Conservation (phyloP, 1,140 invertebrate genomes). For the Popillia japonica region DNA sequence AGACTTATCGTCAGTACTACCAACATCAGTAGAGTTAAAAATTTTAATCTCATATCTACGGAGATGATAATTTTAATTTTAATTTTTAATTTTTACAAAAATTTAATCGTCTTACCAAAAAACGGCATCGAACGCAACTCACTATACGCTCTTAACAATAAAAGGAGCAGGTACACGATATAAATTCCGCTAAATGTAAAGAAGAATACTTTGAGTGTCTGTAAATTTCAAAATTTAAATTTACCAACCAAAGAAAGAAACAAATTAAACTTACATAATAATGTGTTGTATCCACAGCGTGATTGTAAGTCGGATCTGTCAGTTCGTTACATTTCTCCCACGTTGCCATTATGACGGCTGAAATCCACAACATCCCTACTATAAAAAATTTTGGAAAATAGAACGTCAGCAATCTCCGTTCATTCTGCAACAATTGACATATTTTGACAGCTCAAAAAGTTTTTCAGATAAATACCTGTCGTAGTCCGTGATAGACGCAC, state of each 20-base stretch:
- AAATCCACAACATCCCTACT: slow-evolving; percentile 87
- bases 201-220: slow-evolving; percentile 89
- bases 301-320: slow-evolving; percentile 92
- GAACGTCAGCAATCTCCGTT: slow-evolving; percentile 84
- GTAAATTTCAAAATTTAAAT: slow-evolving; percentile 50
- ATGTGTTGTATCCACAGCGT: slow-evolving; percentile 85
- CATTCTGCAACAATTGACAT: slow-evolving; percentile 72
- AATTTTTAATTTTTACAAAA: too few species aligned
- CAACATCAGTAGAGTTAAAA: slow-evolving; percentile 85
- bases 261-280: slow-evolving; percentile 76
- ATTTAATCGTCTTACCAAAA: slow-evolving; percentile 80
- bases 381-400: slow-evolving; percentile 91
- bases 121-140: slow-evolving; percentile 96
- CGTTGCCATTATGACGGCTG: slow-evolving; percentile 83
- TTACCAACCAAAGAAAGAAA: background rate
- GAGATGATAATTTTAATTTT: too few species aligned
- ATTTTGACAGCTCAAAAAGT: background rate
- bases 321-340: slow-evolving; percentile 92
- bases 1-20: slow-evolving; percentile 83
- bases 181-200: slow-evolving; percentile 86
- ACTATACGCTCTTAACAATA: slow-evolving; percentile 90
- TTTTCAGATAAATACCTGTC: slow-evolving; percentile 73
- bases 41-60: slow-evolving; percentile 86
- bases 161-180: slow-evolving; percentile 82
- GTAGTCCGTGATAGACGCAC: slow-evolving; percentile 91